Percentiles rank a stretch among this genome's conserved stretches.
phyloP scores from a whole-genome alignment of 2,797 vertebrate genomes.

The Chaetophractus vellerosus region DNA sequence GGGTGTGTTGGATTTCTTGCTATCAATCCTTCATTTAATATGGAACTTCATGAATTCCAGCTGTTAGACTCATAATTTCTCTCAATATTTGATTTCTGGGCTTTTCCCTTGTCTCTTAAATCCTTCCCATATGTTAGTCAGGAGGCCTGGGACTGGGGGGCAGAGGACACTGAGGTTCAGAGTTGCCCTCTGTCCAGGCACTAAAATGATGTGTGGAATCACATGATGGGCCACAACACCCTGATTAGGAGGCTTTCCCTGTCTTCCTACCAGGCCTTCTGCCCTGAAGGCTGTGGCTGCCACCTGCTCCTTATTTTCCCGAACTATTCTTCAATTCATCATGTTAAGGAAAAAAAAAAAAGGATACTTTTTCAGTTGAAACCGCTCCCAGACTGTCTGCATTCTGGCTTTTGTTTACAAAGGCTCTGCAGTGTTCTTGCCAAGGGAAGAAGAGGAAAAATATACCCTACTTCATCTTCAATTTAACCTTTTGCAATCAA shows the following conservation, averaged over 20 bases:
- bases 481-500: slow-evolving; percentile 79
- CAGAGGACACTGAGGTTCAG: slow-evolving; percentile 39
- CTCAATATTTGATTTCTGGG: slow-evolving; percentile 65
- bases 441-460: slow-evolving; percentile 61
- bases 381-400: slow-evolving; percentile 43
- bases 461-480: slow-evolving; percentile 68
- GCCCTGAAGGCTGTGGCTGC: not conserved
- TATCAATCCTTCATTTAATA: slow-evolving; percentile 71
- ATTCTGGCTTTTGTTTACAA: slow-evolving; percentile 75
- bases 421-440: slow-evolving; percentile 17
- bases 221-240: not conserved
- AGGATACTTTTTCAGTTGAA: slow-evolving; percentile 55
- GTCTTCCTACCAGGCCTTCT: slow-evolving; percentile 42
- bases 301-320: slow-evolving; percentile 78
- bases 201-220: not conserved
- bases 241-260: not conserved
- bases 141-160: not conserved
- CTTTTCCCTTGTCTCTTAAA: slow-evolving; percentile 71
- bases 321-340: slow-evolving; percentile 57
- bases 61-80: slow-evolving; percentile 75
- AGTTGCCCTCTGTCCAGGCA: not conserved
- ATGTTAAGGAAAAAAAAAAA: slow-evolving; percentile 13
- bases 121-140: slow-evolving; percentile 81
- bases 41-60: slow-evolving; percentile 82
- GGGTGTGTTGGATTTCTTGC: slow-evolving; percentile 72